Percentiles rank a stretch among this genome's conserved stretches.
These are phyloP conservation scores for Crotalus horridus DNA, from an alignment of 2,113 vertebrate genomes.

Conservation along the genomic window DNA sequence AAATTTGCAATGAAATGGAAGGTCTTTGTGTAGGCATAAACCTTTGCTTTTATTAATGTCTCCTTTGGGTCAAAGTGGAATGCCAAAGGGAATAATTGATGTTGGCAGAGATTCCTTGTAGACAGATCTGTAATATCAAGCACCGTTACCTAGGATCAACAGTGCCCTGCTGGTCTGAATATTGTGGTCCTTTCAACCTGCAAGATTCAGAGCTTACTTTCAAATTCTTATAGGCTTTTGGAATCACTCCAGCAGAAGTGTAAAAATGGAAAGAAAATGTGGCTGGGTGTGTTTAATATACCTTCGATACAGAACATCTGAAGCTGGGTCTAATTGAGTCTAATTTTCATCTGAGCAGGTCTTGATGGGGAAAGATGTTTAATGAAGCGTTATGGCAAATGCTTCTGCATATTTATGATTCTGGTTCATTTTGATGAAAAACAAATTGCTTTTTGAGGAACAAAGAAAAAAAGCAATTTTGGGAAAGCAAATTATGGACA, in stretches of 20 bases:
- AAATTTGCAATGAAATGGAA: constrained; percentile 32
- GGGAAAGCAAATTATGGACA: not conserved
- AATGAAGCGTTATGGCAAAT: not conserved
- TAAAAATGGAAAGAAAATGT: not conserved
- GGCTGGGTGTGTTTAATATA: not conserved
- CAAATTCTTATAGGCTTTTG: not conserved
- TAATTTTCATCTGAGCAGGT: not conserved
- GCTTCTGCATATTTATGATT: not conserved
- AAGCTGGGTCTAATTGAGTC: not conserved
- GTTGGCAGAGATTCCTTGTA: constrained; percentile 9
- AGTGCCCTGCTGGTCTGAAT: not conserved
- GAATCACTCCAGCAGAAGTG: not conserved
- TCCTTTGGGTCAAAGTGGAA: constrained; percentile 3
- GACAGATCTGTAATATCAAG: constrained; percentile 22
- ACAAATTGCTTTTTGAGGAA: not conserved
- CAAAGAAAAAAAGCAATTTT: not conserved
- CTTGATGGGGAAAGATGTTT: not conserved
- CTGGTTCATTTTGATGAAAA: not conserved
- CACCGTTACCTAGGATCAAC: not conserved
- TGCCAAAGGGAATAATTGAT: constrained; percentile 31
- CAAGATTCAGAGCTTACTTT: constrained; percentile 16
- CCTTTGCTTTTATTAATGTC: constrained; percentile 42
- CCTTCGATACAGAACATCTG: not conserved
- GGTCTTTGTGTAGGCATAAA: constrained; percentile 44
- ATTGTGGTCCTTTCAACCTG: constrained; percentile 9